Evolutionary conservation across 1,140 invertebrate species (phyloP), one percentile per base, ranked within the genome.

Genomic region (Araneus ventricosus): DNA sequence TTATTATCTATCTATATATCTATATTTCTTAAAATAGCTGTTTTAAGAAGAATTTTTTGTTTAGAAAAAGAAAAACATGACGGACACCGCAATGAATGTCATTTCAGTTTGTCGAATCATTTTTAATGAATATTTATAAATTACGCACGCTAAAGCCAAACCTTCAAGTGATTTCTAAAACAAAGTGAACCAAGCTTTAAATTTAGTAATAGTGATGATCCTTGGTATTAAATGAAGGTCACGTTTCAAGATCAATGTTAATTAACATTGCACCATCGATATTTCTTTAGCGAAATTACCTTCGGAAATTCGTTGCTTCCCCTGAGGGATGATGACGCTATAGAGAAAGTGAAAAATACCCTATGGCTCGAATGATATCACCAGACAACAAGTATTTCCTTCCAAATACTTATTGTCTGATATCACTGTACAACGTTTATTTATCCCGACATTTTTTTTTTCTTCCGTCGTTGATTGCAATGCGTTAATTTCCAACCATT

Each of bases 211-310:
- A 20, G 34, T 75, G 30, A 37, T 75, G 30, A 30, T 5, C 70
- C 30, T 75, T 75, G 14, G 17, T 20, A 75, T 37, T 20, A 75
- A 75, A 75, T 17, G 30, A 37, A 37, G 34, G 70, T 4, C 14
- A 20, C 30, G 22, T 75, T 34, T 34, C 70, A 75, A 75, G 70
- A 75, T 75, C 70, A 75, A 37, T 75, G 34, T 34, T 75, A 75
- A 75, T 75, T 17, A 75, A 20, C 30, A 75, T 75, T 75, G 30
- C 70, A 37, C 2, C 70, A 75, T 75, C 70, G 70, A 37, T 75
- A 37, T 34, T 75, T 75, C 5, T 34, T 75, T 22, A 20, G 27
- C 6, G 17, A 75, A 34, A 34, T 75, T 34, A 75, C 70, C 70
- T 75, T 75, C 70, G 70, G 34, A 75, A 75, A 75, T 37, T 17